A percentile compares a stretch with the other conserved stretches of the same genome.
Conservation (phyloP, 1,140 invertebrate genomes). For the Drosophila subpulchrella region DNA sequence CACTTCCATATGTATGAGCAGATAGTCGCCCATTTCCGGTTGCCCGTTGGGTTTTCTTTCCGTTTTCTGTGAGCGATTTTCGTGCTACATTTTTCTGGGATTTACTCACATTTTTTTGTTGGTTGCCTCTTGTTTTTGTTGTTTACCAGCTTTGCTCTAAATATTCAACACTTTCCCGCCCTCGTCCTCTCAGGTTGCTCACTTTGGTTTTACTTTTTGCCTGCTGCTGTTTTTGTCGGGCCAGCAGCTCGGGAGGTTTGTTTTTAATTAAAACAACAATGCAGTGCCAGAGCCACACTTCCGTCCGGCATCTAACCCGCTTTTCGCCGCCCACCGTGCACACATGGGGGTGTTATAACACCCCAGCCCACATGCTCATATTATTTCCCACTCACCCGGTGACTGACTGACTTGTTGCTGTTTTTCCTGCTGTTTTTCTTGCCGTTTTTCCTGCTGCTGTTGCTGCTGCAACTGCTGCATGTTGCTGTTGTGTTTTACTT, state of each 20-base stretch:
- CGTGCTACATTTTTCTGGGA: slow-evolving; percentile 20
- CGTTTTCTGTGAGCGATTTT: slow-evolving; percentile 31
- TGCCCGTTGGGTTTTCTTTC: slow-evolving; percentile 22
- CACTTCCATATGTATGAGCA: slow-evolving; percentile 25
- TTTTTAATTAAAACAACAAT: slow-evolving; percentile 83
- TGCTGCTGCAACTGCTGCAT: slow-evolving; percentile 27
- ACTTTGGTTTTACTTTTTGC: slow-evolving; percentile 48
- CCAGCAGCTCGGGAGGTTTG: slow-evolving; percentile 62
- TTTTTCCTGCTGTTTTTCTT: slow-evolving; percentile 34
- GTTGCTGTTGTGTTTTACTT: slow-evolving; percentile 57
- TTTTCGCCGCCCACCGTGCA: slow-evolving; percentile 6
- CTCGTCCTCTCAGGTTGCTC: slow-evolving; percentile 51
- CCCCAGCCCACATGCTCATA: slow-evolving; percentile 16
- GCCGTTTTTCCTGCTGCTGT: slow-evolving; percentile 44
- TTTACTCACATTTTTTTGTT: slow-evolving; percentile 13
- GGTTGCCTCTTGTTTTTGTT: background rate
- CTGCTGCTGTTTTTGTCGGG: slow-evolving; percentile 38
- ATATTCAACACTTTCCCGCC: slow-evolving; percentile 69
- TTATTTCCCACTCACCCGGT: slow-evolving; percentile 60
- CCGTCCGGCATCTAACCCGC: slow-evolving; percentile 37
- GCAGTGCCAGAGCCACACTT: slow-evolving; percentile 57
- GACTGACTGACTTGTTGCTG: slow-evolving; percentile 61
- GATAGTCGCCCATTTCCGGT: slow-evolving; percentile 51
- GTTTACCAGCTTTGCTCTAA: slow-evolving; percentile 54
- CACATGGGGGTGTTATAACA: background rate